phyloP scores from a whole-genome alignment of 2,888 invertebrate genomes.

The Pristionchus mayeri region DNA sequence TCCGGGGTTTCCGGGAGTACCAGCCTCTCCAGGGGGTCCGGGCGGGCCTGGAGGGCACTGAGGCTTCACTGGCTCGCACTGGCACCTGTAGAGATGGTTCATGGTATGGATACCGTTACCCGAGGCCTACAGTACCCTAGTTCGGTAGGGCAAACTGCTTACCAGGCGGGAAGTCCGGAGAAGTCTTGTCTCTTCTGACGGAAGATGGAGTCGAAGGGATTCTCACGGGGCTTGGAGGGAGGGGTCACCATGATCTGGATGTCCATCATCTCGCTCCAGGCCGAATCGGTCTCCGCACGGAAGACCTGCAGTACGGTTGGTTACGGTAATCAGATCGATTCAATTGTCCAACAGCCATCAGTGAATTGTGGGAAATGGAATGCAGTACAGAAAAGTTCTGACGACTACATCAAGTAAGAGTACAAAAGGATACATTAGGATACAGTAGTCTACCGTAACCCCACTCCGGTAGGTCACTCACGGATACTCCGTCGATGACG shows the following conservation, averaged over 20 bases:
- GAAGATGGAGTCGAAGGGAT: constrained; percentile 66
- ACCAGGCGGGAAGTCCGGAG: constrained; percentile 64
- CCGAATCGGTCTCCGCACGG: constrained; percentile 68
- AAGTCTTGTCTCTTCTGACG: constrained; percentile 66
- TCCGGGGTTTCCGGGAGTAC: constrained; percentile 63
- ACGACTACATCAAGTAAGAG: neutral
- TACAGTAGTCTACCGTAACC: neutral
- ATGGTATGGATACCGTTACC: neutral
- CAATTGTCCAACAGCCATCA: too few species aligned
- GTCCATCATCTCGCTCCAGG: constrained; percentile 70
- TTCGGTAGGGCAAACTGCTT: neutral
- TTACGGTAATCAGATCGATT: constrained; percentile 1
- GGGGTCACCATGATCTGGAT: constrained; percentile 69
- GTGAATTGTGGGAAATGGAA: neutral
- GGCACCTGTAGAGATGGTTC: constrained; percentile 52
- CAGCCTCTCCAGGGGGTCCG: constrained; percentile 66
- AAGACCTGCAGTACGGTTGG: constrained; percentile 55
- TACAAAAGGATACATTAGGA: neutral
- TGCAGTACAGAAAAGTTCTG: neutral
- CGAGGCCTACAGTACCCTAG: neutral
- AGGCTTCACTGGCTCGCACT: constrained; percentile 67
- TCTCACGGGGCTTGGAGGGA: constrained; percentile 65
- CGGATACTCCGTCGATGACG: constrained; percentile 61
- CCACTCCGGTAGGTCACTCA: neutral
- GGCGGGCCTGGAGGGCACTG: constrained; percentile 65